Evolutionary conservation across 2,797 vertebrate species (phyloP).

Genomic region (Nyctibius grandis): DNA sequence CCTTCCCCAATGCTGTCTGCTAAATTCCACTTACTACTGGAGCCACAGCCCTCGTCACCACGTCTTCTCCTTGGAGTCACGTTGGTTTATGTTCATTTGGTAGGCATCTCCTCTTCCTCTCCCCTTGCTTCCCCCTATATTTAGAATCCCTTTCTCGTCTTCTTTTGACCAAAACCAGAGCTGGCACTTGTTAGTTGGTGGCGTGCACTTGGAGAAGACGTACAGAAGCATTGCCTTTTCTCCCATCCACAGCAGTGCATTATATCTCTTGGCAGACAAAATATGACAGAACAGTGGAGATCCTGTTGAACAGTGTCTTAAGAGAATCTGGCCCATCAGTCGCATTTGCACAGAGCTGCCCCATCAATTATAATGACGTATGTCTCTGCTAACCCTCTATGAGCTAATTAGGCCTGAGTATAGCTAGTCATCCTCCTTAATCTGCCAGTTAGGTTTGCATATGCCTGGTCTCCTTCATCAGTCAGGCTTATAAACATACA

Average conservation of each 20-base stretch:
- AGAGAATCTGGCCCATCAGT: neutral
- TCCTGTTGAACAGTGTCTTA: neutral
- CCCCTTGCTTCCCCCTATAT: neutral
- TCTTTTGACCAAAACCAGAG: neutral
- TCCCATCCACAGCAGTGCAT: neutral
- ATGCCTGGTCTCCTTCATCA: neutral
- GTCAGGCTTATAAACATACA: neutral
- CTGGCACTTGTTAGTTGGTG: neutral
- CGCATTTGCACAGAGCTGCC: neutral
- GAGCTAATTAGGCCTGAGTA: neutral
- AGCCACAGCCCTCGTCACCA: neutral
- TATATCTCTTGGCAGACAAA: neutral
- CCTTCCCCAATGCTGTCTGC: neutral
- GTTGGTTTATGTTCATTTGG: neutral
- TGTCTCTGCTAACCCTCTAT: neutral
- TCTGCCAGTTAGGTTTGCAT: neutral
- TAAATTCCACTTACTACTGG: neutral
- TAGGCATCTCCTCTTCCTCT: neutral
- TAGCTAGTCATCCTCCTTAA: neutral
- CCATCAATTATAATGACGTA: rapidly evolving
- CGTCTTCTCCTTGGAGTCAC: rapidly evolving
- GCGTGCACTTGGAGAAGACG: neutral
- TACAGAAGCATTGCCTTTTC: neutral
- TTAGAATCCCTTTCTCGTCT: neutral
- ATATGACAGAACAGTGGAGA: neutral